Conservation (phyloP, 37 sponge, comb jelly and placozoan genomes). For the Aphrocallistes beatrix region DNA sequence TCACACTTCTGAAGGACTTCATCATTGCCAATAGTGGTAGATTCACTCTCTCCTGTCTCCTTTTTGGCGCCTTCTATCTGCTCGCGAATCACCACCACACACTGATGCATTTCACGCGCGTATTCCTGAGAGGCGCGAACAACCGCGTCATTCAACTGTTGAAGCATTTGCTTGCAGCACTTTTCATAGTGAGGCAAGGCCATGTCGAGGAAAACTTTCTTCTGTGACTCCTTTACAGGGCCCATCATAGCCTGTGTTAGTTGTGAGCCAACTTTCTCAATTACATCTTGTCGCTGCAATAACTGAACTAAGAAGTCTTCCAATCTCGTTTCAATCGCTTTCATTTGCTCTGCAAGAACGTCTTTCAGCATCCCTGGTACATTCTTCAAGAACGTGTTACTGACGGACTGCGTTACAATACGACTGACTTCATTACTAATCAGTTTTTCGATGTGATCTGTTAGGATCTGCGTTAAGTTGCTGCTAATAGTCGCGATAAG, state of each 20-base stretch:
- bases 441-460: background rate
- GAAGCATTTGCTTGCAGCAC: constrained; percentile 54
- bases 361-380: background rate
- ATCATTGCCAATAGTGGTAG: background rate
- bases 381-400: background rate
- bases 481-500: background rate
- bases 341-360: background rate
- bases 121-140: background rate
- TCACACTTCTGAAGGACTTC: background rate
- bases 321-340: background rate
- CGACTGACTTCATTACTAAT: background rate
- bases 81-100: background rate
- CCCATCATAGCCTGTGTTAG: background rate
- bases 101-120: background rate
- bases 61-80: background rate
- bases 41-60: background rate
- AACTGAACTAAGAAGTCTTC: background rate
- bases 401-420: background rate
- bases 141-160: constrained; percentile 51
- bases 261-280: background rate
- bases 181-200: constrained; percentile 44
- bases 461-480: background rate
- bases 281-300: background rate
- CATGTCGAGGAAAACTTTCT: background rate
- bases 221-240: background rate